These are phyloP conservation scores for Agelastica alni DNA, from an alignment of 2,888 invertebrate species.

Conservation along the genomic window DNA sequence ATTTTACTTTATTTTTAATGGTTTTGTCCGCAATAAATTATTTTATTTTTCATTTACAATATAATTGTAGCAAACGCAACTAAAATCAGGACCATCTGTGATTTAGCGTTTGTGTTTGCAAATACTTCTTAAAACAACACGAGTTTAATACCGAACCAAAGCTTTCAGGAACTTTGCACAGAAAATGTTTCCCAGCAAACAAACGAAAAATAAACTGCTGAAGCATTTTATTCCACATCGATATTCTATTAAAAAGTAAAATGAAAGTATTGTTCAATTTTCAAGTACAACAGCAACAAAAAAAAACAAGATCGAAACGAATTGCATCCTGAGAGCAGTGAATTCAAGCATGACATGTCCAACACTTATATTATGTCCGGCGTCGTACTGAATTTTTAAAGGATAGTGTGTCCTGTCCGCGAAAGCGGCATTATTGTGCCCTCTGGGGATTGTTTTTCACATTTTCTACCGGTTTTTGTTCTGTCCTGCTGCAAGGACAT, in stretches of 20 bases:
- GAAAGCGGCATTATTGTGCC: slow-evolving; percentile 38
- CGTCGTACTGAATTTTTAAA: slow-evolving; percentile 40
- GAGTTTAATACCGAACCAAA: no score
- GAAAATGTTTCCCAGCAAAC: background rate
- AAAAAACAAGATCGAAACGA: slow-evolving; percentile 10
- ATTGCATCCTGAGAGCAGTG: slow-evolving; percentile 20
- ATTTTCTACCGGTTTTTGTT: slow-evolving; percentile 23
- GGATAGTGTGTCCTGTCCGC: slow-evolving; percentile 36
- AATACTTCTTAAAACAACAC: no score
- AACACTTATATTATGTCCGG: slow-evolving; percentile 32
- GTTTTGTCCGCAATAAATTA: no score
- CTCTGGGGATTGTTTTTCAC: slow-evolving; percentile 31
- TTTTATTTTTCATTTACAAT: no score
- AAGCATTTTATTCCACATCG: slow-evolving; percentile 1
- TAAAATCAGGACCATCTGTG: no score
- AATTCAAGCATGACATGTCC: slow-evolving; percentile 22
- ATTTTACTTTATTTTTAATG: no score
- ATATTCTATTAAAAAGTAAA: slow-evolving; percentile 4
- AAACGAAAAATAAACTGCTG: background rate
- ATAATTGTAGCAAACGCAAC: no score
- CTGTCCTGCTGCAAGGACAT: slow-evolving; percentile 17
- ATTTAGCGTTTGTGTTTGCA: no score
- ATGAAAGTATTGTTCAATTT: slow-evolving; percentile 8
- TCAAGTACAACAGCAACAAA: slow-evolving; percentile 10
- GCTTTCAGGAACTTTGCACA: no score